Conservation (phyloP, 2,888 invertebrate genomes). For the Carterocephalus palaemon region DNA sequence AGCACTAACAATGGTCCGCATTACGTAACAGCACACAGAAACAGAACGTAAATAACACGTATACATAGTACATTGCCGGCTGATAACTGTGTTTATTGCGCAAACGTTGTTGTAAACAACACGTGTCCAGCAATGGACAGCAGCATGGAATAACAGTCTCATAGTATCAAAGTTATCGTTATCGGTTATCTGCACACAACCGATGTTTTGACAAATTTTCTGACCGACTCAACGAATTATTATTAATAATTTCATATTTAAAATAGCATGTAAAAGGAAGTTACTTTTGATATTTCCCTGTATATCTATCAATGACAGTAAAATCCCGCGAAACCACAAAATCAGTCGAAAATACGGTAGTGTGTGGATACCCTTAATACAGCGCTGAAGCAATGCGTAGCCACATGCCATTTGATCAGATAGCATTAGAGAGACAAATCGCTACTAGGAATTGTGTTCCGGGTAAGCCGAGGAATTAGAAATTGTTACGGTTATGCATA, state of each 20-base stretch:
- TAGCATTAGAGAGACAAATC: constrained; percentile 13
- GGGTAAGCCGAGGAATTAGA: too few species aligned
- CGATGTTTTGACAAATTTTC: too few species aligned
- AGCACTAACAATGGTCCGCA: constrained; percentile 12
- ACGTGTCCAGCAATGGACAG: constrained; percentile 20
- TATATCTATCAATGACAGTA: too few species aligned
- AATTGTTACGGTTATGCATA: too few species aligned
- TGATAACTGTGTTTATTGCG: constrained; percentile 17
- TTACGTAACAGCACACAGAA: constrained; percentile 14
- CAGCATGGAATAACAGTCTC: constrained; percentile 15
- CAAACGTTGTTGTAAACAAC: constrained; percentile 12
- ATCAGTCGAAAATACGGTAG: too few species aligned
- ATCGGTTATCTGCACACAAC: too few species aligned
- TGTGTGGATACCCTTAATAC: too few species aligned
- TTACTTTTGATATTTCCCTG: too few species aligned
- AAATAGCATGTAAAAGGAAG: too few species aligned
- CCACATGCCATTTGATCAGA: constrained; percentile 19
- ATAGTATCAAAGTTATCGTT: constrained; percentile 8
- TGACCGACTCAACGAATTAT: too few species aligned
- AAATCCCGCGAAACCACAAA: too few species aligned
- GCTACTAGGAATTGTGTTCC: constrained; percentile 10
- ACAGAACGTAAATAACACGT: constrained; percentile 10
- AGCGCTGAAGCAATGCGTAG: constrained; percentile 5
- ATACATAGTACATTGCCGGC: constrained; percentile 13
- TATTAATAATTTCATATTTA: too few species aligned